Conservation (phyloP, 2,888 invertebrate species). For the Megamerina dolium region DNA sequence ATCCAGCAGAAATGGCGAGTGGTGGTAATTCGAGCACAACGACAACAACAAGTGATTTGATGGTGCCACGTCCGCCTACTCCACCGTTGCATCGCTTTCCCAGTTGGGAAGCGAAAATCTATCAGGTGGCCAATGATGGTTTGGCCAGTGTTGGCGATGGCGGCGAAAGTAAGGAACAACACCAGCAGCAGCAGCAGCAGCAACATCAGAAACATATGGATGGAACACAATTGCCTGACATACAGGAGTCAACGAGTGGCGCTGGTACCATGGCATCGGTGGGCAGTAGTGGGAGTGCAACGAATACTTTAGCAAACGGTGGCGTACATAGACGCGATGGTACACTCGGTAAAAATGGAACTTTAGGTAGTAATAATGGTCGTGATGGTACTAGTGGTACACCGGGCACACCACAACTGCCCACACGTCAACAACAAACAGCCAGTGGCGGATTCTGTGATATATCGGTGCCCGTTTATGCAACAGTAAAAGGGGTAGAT, state of each 20-base stretch:
- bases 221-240: slow-evolving; percentile 22
- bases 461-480: slow-evolving; percentile 90
- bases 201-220: slow-evolving; percentile 3
- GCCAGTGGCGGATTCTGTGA: slow-evolving; percentile 78
- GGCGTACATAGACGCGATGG: slow-evolving; percentile 23
- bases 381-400: slow-evolving; percentile 20
- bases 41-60: slow-evolving; percentile 44
- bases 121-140: slow-evolving; percentile 70
- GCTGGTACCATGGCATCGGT: no score
- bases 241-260: slow-evolving; percentile 23
- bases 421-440: slow-evolving; percentile 48
- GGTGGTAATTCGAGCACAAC: slow-evolving; percentile 55
- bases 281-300: slow-evolving; percentile 22
- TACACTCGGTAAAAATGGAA: slow-evolving; percentile 33
- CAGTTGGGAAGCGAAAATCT: slow-evolving; percentile 94
- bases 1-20: slow-evolving; percentile 49
- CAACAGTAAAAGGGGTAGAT: slow-evolving; percentile 84
- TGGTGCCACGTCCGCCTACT: slow-evolving; percentile 66
- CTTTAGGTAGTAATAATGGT: slow-evolving; percentile 21
- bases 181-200: slow-evolving; percentile 11
- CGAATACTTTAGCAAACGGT: slow-evolving; percentile 32
- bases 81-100: slow-evolving; percentile 88
- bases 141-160: slow-evolving; percentile 47
- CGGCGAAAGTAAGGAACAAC: slow-evolving; percentile 16
- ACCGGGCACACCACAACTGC: slow-evolving; percentile 41